Evolutionary conservation across 2,888 invertebrate species (phyloP).

Genomic region (Ischnura elegans): DNA sequence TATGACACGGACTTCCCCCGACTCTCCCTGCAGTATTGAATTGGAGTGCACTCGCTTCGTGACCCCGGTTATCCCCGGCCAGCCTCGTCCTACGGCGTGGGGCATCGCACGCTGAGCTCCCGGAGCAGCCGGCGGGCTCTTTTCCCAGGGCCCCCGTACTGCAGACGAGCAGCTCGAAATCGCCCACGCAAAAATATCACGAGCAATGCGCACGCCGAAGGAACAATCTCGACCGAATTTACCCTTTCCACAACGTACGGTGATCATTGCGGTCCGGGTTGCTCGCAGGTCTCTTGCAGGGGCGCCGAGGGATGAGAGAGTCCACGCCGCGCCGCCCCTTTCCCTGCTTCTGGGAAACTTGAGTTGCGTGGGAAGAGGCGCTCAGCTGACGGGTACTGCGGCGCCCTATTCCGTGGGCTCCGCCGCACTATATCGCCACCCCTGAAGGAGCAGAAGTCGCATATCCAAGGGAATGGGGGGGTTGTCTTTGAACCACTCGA

Average conservation of each 20-base stretch:
- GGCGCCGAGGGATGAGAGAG: neutral
- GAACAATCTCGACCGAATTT: neutral
- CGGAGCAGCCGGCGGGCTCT: neutral
- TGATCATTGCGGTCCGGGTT: neutral
- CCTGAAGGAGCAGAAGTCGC: too few relatives aligned
- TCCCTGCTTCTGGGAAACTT: too few relatives aligned
- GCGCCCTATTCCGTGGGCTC: too few relatives aligned
- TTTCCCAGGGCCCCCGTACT: neutral
- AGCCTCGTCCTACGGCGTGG: neutral
- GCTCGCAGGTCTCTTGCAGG: neutral
- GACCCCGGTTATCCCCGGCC: neutral
- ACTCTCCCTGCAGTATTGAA: neutral
- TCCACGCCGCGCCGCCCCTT: neutral
- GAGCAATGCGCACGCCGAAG: neutral
- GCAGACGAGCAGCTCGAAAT: neutral
- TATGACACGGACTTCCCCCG: neutral
- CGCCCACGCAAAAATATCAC: neutral
- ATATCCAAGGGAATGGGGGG: too few relatives aligned
- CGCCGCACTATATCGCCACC: too few relatives aligned
- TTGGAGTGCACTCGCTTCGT: neutral
- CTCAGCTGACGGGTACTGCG: neutral
- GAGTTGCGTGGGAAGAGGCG: too few relatives aligned
- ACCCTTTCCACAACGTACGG: neutral
- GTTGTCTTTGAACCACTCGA: too few relatives aligned
- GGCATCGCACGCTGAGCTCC: neutral